Base-by-base conservation (phyloP, 2,113 vertebrate species). In the Neofelis nebulosa region DNA sequence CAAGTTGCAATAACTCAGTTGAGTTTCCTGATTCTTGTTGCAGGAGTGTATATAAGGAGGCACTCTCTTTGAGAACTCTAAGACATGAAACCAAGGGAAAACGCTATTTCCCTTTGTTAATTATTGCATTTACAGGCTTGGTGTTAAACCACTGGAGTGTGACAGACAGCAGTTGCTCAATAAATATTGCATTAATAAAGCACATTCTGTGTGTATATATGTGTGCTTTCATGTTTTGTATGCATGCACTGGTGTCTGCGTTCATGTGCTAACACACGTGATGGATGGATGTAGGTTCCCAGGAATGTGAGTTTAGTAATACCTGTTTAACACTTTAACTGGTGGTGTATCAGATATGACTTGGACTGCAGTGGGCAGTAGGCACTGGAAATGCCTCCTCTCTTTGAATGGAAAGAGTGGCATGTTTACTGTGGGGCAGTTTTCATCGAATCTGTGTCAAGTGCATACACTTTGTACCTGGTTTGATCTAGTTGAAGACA, bases 1-100 rank as follows among this genome's bases (percentile, higher is more conserved):
- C 93, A 96, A 97, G 84, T 91, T 97, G 87, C 21, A 92, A 85
- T 89, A 97, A 90, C 97, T 98, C 95, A 97, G 1, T 91, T 98
- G 61, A 94, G 76, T 97, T 98, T 98, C 91, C 97, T 78, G 88
- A 78, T 92, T 96, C 74, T 86, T 66, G 41, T 96, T 96, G 92
- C 95, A 97, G 87, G 92, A 97, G 78, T 89, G 19, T 92, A 63
- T 92, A 41, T 45, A 95, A 91, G 82, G 65, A 84, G 87, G 74
- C 87, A 48, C 94, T 98, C 94, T 98, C 95, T 55, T 97, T 98
- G 95, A 98, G 73, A 98, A 68, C 55, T 38, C 0, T 61, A 86
- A 96, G 87, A 69, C 4, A 9, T 10, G 36, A 97, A 85, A 85
- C 52, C 73, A 73, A 88, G 52, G 21, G 63, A 4, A n/a, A 14